Evolutionary conservation across 1,140 invertebrate species (phyloP).

Genomic region (Drosophila kohkoa): DNA sequence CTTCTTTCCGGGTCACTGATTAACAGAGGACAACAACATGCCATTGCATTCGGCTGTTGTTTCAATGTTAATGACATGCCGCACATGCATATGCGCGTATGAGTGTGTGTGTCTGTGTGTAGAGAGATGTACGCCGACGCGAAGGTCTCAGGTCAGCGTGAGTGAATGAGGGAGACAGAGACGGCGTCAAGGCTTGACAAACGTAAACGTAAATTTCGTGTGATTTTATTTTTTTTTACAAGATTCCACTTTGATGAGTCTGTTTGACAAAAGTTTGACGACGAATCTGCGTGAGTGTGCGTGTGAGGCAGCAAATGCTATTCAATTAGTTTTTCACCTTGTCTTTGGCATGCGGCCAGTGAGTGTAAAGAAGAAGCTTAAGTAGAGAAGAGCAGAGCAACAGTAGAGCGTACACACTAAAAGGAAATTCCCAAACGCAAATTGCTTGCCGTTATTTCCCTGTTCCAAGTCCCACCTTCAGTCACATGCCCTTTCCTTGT

Average conservation of each 20-base stretch:
- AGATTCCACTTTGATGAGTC: conserved; percentile 74
- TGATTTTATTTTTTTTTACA: conserved; percentile 63
- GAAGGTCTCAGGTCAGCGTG: conserved; percentile 46
- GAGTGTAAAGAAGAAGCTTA: conserved; percentile 13
- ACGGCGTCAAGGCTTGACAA: conserved; percentile 63
- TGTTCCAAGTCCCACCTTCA: neutral
- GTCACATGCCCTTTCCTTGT: neutral
- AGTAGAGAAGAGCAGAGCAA: conserved; percentile 1
- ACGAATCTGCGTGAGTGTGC: conserved; percentile 7
- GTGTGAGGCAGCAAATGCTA: conserved; percentile 48
- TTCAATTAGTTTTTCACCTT: conserved; percentile 75
- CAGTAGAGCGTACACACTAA: neutral
- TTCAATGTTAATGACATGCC: conserved; percentile 70
- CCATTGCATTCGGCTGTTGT: conserved; percentile 41
- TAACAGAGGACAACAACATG: conserved; percentile 63
- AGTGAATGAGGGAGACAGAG: neutral
- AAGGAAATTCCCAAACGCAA: conserved; percentile 57
- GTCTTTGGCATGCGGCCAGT: conserved; percentile 57
- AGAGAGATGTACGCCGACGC: conserved; percentile 21
- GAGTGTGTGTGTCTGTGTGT: neutral
- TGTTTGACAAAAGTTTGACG: conserved; percentile 27
- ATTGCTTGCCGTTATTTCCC: conserved; percentile 18
- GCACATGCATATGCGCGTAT: conserved; percentile 32
- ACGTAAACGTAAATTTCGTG: conserved; percentile 33
- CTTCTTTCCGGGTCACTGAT: conserved; percentile 48